Base-by-base conservation (phyloP, 2,113 vertebrate species). In the Otolemur garnettii region DNA sequence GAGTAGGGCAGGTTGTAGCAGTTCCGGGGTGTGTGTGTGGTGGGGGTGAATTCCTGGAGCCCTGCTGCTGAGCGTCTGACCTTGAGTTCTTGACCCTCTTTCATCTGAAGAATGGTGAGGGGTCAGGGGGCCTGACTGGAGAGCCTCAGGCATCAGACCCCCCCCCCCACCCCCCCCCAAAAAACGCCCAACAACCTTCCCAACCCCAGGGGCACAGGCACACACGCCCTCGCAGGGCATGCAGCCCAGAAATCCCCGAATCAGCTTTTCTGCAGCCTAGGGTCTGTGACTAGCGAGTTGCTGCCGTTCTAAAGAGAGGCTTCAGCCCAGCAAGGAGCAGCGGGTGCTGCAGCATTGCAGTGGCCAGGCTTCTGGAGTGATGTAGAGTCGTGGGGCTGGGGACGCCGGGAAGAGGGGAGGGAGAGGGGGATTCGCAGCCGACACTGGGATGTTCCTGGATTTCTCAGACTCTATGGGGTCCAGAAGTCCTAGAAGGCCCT, bases 181-280 rank as follows among this genome's bases (percentile, higher is more conserved):
- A n/a, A n/a, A n/a, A n/a, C n/a, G n/a, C n/a, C n/a, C n/a, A n/a
- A n/a, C n/a, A n/a, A n/a, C 6, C 17, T 22, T 57, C 45, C 66
- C 11, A 14, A 6, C 80, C 42, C 21, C 66, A 0, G 18, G 18
- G 28, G 5, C 17, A 11, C 26, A 2, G 62, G n/a, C 45, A 9
- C 77, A 6, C 5, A 1, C 26, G 8, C 22, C 19, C 35, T 0
- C 11, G 5, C 60, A 9, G 7, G 33, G 33, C 21, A 0, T 0
- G 9, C 87, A 42, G 87, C 95, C 87, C 33, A 19, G 78, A 96
- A 96, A 97, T 45, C 72, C 77, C 94, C 2, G n/a, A 90, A 13
- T 92, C 96, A 95, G 97, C 97, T 24, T 59, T 94, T 83, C 79
- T n/a, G 89, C 80, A 85, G 86, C 7, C 66, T 55, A 3, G 45